phyloP scores from a whole-genome alignment of 2,113 vertebrate genomes.

The Platichthys flesus region DNA sequence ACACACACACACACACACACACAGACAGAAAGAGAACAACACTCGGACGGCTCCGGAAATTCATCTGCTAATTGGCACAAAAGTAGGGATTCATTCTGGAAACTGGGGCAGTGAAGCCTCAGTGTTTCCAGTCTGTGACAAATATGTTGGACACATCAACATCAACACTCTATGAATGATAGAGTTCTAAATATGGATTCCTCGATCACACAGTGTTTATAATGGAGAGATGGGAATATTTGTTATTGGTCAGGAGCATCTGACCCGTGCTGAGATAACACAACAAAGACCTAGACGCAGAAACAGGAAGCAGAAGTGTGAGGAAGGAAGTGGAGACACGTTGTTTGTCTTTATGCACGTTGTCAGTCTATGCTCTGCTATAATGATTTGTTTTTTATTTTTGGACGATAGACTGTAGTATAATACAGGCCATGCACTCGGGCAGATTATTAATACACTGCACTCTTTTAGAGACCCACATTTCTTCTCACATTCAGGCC shows the following conservation, averaged over 20 bases:
- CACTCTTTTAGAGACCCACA: too few species aligned
- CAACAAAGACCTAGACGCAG: neutral
- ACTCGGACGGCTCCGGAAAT: conserved; percentile 30
- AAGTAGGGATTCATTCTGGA: conserved; percentile 11
- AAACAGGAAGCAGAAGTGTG: neutral
- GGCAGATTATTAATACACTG: too few species aligned
- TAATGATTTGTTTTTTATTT: too few species aligned
- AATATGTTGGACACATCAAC: conserved; percentile 18
- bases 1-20: too few species aligned
- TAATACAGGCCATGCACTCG: too few species aligned
- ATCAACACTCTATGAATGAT: neutral
- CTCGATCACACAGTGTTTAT: too few species aligned
- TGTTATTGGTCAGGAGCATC: neutral
- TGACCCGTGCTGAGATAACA: too few species aligned
- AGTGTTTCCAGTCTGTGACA: conserved; percentile 32
- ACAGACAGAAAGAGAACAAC: neutral
- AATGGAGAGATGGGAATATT: neutral
- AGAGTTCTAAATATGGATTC: neutral
- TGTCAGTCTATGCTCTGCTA: neutral
- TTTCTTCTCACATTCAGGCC: too few species aligned
- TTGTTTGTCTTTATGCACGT: too few species aligned
- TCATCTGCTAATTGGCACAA: conserved; percentile 8
- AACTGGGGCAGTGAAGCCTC: conserved; percentile 33
- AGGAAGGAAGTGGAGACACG: too few species aligned
- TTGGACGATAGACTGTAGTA: too few species aligned